These are phyloP conservation scores for Montipora capricornis DNA, from an alignment of 64 coral and sea anemone species.

Conservation along the genomic window DNA sequence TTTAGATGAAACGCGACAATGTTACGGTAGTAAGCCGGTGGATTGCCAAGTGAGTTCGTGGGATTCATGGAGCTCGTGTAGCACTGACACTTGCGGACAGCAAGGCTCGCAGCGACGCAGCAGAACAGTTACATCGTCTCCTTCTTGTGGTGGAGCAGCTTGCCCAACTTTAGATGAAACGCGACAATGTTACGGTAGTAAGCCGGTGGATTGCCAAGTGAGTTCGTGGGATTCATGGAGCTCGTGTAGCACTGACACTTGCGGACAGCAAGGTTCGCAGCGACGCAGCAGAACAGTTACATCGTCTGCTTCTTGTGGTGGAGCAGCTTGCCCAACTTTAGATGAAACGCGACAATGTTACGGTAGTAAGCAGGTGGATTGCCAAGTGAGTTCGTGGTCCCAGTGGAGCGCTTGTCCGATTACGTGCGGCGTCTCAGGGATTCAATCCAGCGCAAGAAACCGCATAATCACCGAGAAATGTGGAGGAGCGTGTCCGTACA, in stretches of 20 bases:
- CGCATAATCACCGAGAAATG: not conserved
- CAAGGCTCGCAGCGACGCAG: not conserved
- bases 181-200: not conserved
- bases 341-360: slow-evolving; percentile 1
- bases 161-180: not conserved
- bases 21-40: not conserved
- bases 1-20: not conserved
- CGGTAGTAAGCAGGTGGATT: not conserved
- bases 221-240: not conserved
- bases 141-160: not conserved
- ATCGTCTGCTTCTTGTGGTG: not conserved
- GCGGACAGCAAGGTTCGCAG: not conserved
- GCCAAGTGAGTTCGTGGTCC: not conserved
- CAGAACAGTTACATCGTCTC: not conserved
- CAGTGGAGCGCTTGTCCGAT: slow-evolving; percentile 6
- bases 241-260: not conserved
- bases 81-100: not conserved
- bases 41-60: not conserved
- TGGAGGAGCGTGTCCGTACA: not conserved
- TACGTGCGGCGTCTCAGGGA: not conserved
- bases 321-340: not conserved
- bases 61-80: not conserved
- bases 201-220: not conserved
- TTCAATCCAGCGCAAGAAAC: not conserved
- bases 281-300: not conserved